These are phyloP conservation scores for Lepidochrysops patricia DNA, from an alignment of 2,888 invertebrate species.

Conservation along the genomic window DNA sequence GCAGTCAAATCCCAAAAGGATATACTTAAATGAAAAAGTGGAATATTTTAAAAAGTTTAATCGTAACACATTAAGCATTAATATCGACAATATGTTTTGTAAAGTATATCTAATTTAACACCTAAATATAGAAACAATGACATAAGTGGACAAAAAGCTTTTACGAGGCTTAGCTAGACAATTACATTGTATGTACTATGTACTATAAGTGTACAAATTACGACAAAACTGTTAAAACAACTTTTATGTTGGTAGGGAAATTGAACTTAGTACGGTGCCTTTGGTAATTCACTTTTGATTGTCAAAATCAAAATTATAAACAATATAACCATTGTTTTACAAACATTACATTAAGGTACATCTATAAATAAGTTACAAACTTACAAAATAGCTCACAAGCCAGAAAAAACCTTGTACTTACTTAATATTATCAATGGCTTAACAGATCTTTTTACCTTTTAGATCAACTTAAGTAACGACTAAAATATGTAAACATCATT, in stretches of 20 bases:
- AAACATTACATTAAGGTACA: neutral
- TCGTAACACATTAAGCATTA: slow-evolving; percentile 22
- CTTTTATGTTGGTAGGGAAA: too few species aligned
- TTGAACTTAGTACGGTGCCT: neutral
- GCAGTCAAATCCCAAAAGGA: neutral
- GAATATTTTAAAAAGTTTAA: slow-evolving; percentile 19
- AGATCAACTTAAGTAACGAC: neutral
- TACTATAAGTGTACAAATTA: neutral
- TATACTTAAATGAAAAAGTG: slow-evolving; percentile 10
- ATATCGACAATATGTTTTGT: slow-evolving; percentile 17
- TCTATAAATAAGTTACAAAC: slow-evolving; percentile 39
- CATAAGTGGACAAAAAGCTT: neutral
- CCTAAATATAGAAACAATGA: slow-evolving; percentile 6
- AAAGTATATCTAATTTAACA: slow-evolving; percentile 14
- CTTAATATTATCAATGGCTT: slow-evolving; percentile 61
- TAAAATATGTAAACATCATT: neutral
- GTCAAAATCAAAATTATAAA: neutral
- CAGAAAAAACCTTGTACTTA: slow-evolving; percentile 15
- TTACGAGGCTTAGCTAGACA: neutral
- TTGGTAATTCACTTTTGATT: neutral
- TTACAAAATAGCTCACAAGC: slow-evolving; percentile 32
- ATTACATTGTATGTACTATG: too few species aligned
- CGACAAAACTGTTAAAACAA: too few species aligned
- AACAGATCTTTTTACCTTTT: slow-evolving; percentile 42
- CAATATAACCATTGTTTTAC: neutral